phyloP scores from a whole-genome alignment of 2,113 vertebrate genomes.

The Lagenorhynchus albirostris region DNA sequence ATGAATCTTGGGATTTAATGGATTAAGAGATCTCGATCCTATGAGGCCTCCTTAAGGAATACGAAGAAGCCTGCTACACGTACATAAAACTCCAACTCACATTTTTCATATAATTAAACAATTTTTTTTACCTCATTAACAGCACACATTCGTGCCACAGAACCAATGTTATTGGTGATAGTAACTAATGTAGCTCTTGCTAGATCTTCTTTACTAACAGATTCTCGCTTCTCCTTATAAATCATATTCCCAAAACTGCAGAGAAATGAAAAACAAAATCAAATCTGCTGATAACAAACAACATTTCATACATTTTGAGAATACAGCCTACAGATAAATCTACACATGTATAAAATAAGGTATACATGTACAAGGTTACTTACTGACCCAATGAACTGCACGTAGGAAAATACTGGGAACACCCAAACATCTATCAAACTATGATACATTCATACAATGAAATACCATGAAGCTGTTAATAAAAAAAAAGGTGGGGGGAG shows the following conservation, averaged over 20 bases:
- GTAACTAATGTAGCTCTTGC: conserved; percentile 88
- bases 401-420: neutral
- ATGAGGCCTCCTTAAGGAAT: neutral
- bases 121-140: conserved; percentile 86
- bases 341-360: neutral
- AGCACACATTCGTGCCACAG: conserved; percentile 88
- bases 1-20: neutral
- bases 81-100: neutral
- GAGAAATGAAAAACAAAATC: conserved; percentile 16
- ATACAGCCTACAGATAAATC: neutral
- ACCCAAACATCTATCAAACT: neutral
- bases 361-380: neutral
- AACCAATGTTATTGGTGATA: conserved; percentile 89
- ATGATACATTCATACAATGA: neutral
- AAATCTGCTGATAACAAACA: conserved; percentile 10
- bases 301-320: neutral
- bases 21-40: neutral
- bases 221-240: conserved; percentile 87
- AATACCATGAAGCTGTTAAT: neutral
- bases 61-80: neutral
- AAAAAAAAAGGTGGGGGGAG: neutral
- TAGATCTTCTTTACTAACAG: conserved; percentile 88
- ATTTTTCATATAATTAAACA: neutral
- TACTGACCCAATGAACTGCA: neutral
- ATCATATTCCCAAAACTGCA: conserved; percentile 90